These are phyloP conservation scores for Troglohyphantes excavatus DNA, from an alignment of 2,888 invertebrate species.

Conservation along the genomic window DNA sequence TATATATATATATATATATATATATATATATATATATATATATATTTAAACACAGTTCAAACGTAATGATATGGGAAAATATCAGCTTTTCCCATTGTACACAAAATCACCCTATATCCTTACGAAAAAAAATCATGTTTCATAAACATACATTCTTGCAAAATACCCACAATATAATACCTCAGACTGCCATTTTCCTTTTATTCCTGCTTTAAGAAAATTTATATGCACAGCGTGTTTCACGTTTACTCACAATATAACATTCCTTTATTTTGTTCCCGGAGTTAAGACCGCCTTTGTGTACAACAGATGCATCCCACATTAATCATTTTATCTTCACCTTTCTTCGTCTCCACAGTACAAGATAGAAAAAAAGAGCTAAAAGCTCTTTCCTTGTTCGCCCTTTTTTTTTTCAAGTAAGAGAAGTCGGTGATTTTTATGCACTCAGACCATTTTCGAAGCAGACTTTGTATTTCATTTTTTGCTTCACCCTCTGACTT, in stretches of 20 bases:
- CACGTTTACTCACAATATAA: not conserved
- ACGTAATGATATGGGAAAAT: too few relatives aligned
- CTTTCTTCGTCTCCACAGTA: not conserved
- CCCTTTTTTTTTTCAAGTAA: constrained; percentile 25
- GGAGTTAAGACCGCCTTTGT: not conserved
- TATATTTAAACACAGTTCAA: too few relatives aligned
- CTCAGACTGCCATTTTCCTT: not conserved
- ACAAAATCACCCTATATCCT: too few relatives aligned
- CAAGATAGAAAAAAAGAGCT: constrained; percentile 7
- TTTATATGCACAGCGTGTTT: constrained; percentile 9
- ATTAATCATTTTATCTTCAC: constrained; percentile 5
- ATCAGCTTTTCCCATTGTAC: too few relatives aligned
- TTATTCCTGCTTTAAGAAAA: not conserved
- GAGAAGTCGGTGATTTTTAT: constrained; percentile 44
- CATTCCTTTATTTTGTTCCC: not conserved
- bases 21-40: too few relatives aligned
- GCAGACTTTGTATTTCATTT: constrained; percentile 4
- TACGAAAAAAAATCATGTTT: not conserved
- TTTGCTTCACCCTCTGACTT: constrained; percentile 4
- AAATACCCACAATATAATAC: not conserved
- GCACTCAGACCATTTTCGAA: constrained; percentile 8
- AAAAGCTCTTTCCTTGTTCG: not conserved
- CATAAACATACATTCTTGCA: not conserved
- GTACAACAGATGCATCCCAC: not conserved
- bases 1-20: too few relatives aligned